Evolutionary conservation across 1,140 invertebrate species (phyloP), one percentile per base, ranked within the genome.

Genomic region (Watersipora subatra): DNA sequence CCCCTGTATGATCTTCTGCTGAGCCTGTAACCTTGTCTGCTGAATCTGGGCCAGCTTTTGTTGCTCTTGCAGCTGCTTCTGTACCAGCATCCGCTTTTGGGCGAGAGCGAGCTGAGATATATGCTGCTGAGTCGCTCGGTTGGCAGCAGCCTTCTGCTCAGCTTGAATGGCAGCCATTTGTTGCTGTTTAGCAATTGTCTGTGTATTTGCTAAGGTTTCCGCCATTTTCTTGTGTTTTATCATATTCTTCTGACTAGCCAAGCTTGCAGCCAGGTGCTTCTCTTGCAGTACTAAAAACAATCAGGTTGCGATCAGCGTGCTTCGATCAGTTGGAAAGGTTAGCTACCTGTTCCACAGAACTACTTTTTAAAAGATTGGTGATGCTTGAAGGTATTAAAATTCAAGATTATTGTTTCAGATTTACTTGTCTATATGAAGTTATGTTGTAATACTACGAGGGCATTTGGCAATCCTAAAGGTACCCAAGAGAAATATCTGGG

Each of bases 91-190:
- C n/a, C n/a, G n/a, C n/a, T n/a, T 24, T 24, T 27, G 24, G n/a
- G 57, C 28, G 57, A 24, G 2, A 59, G 2, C 57, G 25, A 27
- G 57, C 24, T 27, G 24, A 15, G 57, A 26, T 24, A 24, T 27
- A 59, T 26, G 57, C 57, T 1, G 24, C 27, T 28, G 61, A 24
- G 61, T 30, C 24, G 61, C 27, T 3, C 24, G 28, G 61, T 30
- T 24, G 27, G 61, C 24, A 24, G 61, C 61, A 62, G 27, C 61
- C 24, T 27, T 62, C 61, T 28, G 27, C 28, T 62, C 27, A 27
- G 27, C 27, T 22, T 25, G 22, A 28, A 62, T 30, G 61, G 27
- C 61, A 22, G 27, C 27, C 28, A 28, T 62, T 24, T 62, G 27
- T 24, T 62, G 27, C 22, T 28, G 27, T 27, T 27, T 19, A 30